phyloP scores from a whole-genome alignment of 1,140 invertebrate genomes.

The Aphaenogaster ashmeadi region DNA sequence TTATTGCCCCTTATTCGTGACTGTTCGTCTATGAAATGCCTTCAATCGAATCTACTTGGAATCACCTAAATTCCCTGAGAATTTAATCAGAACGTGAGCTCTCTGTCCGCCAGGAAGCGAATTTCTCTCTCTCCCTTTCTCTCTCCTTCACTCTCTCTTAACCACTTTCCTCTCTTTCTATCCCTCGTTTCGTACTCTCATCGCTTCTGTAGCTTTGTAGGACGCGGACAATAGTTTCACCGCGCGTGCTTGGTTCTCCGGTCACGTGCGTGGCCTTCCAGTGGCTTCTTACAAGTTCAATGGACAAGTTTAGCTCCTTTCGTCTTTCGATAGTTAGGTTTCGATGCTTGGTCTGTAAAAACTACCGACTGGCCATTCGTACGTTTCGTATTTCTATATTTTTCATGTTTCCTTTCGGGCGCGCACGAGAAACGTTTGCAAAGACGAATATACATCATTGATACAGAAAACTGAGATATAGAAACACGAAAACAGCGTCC shows the following conservation, averaged over 20 bases:
- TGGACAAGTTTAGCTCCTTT: slow-evolving; percentile 76
- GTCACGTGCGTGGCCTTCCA: slow-evolving; percentile 78
- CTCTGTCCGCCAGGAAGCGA: slow-evolving; percentile 57
- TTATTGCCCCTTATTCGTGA: slow-evolving; percentile 81
- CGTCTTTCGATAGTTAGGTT: slow-evolving; percentile 77
- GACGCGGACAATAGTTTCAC: slow-evolving; percentile 78
- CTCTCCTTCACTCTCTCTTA: slow-evolving; percentile 10
- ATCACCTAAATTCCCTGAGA: slow-evolving; percentile 81
- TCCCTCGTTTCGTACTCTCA: slow-evolving; percentile 44
- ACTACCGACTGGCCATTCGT: slow-evolving; percentile 64
- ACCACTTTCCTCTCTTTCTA: slow-evolving; percentile 53
- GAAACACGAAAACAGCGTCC: not conserved
- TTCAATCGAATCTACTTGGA: slow-evolving; percentile 82
- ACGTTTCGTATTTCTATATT: slow-evolving; percentile 61
- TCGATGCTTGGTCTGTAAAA: slow-evolving; percentile 63
- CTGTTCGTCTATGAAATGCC: slow-evolving; percentile 81
- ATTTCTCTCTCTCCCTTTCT: not conserved
- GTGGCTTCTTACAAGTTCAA: slow-evolving; percentile 78
- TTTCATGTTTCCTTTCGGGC: slow-evolving; percentile 50
- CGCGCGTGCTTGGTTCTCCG: slow-evolving; percentile 71
- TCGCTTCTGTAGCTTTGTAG: slow-evolving; percentile 65
- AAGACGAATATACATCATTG: slow-evolving; percentile 38
- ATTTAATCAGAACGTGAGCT: slow-evolving; percentile 82
- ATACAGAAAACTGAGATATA: not conserved
- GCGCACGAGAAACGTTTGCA: slow-evolving; percentile 9